A percentile compares a stretch with the other conserved stretches of the same genome.
These are phyloP conservation scores for Nothobranchius kuhntae DNA, from an alignment of 2,113 vertebrate genomes.

Conservation along the genomic window DNA sequence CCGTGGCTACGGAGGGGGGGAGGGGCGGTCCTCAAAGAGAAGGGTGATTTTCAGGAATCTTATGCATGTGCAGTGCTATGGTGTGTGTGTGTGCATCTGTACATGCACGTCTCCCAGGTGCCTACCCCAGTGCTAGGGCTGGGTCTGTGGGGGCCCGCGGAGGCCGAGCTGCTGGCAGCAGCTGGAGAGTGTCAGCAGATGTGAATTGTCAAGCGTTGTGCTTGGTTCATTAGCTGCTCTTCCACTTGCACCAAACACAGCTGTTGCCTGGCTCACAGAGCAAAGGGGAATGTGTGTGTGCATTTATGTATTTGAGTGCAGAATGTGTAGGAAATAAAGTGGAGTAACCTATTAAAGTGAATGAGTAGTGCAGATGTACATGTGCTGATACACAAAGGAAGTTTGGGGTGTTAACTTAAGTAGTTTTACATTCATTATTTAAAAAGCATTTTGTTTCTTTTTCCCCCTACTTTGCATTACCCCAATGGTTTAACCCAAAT, in stretches of 20 bases:
- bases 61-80: neutral
- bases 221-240: constrained; percentile 74
- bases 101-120: constrained; percentile 57
- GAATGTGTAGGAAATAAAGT: constrained; percentile 11
- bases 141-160: constrained; percentile 41
- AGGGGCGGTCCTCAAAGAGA: neutral
- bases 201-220: constrained; percentile 75
- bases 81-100: constrained; percentile 10
- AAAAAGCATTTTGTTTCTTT: no score
- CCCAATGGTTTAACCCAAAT: no score
- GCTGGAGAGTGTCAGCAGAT: constrained; percentile 77
- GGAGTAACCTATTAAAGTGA: neutral
- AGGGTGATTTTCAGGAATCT: constrained; percentile 21
- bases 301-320: constrained; percentile 16
- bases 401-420: constrained; percentile 3
- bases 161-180: constrained; percentile 70
- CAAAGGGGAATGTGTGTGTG: constrained; percentile 56
- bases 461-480: no score
- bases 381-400: neutral
- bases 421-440: constrained; percentile 20
- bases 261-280: constrained; percentile 74
- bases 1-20: neutral
- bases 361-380: neutral
- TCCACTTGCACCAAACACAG: constrained; percentile 69
- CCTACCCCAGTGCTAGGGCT: constrained; percentile 58